These are phyloP conservation scores for Tillus elongatus DNA, from an alignment of 2,888 invertebrate genomes.

Conservation along the genomic window DNA sequence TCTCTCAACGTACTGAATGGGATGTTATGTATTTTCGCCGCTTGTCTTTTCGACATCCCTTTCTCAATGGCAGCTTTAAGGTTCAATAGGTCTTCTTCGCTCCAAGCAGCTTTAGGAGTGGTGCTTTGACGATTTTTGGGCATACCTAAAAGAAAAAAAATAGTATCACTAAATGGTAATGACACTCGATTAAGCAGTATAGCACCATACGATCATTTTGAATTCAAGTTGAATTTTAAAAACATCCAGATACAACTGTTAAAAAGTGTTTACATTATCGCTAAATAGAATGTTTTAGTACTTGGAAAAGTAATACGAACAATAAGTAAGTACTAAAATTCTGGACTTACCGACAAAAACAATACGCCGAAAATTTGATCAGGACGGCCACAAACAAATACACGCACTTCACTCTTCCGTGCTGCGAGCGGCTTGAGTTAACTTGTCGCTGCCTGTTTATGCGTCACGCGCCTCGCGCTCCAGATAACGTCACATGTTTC, in stretches of 20 bases:
- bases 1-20: too few relatives aligned
- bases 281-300: constrained; percentile 10
- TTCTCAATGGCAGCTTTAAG: constrained; percentile 14
- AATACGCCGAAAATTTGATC: constrained; percentile 14
- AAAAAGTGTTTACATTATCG: constrained; percentile 2
- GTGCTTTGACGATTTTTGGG: constrained; percentile 19
- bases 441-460: too few relatives aligned
- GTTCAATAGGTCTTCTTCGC: too few relatives aligned
- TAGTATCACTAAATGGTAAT: constrained; percentile 16
- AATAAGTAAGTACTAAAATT: too few relatives aligned
- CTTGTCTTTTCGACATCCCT: constrained; percentile 17
- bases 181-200: constrained; percentile 14
- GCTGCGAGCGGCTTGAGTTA: too few relatives aligned
- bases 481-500: constrained; percentile 5
- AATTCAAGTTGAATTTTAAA: constrained; percentile 10
- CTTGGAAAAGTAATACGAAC: too few relatives aligned
- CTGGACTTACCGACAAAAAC: constrained; percentile 14
- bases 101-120: constrained; percentile 16
- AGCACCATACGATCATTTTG: constrained; percentile 10
- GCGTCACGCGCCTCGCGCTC: constrained; percentile 8
- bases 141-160: constrained; percentile 15
- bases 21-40: constrained; percentile 18
- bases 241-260: constrained; percentile 5
- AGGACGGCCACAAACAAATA: too few relatives aligned
- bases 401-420: too few relatives aligned